phyloP scores from a whole-genome alignment of 2,888 invertebrate species.

The Platycnemis pennipes region DNA sequence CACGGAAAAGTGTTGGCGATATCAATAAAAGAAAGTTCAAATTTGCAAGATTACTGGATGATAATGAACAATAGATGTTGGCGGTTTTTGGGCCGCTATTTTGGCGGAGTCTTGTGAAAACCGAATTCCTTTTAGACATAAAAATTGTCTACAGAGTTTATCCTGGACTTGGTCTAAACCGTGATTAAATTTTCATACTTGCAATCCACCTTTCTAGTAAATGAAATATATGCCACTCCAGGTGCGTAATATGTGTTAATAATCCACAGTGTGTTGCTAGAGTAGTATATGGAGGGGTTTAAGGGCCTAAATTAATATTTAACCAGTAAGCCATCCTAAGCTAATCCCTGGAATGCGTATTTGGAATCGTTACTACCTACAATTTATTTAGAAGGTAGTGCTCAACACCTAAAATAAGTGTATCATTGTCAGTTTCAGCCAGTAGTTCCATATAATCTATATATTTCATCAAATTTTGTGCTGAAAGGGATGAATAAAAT shows the following conservation, averaged over 20 bases:
- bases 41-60: too few species aligned
- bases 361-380: background rate
- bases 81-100: too few species aligned
- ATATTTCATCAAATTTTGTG: background rate
- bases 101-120: too few species aligned
- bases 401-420: background rate
- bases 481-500: background rate
- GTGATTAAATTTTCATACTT: too few species aligned
- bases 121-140: too few species aligned
- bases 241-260: background rate
- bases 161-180: too few species aligned
- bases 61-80: too few species aligned
- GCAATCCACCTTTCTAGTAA: background rate
- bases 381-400: background rate
- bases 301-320: background rate
- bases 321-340: background rate
- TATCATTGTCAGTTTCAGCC: background rate
- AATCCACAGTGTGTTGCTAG: background rate
- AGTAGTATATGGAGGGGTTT: background rate
- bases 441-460: background rate
- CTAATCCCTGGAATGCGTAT: conserved; percentile 4
- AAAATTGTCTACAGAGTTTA: too few species aligned
- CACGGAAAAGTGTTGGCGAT: too few species aligned
- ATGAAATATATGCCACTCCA: background rate
- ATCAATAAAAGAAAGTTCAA: too few species aligned